Percentiles rank a stretch among this genome's conserved stretches.
These are phyloP conservation scores for Fukomys damarensis DNA, from an alignment of 2,113 vertebrate genomes.

Conservation along the genomic window DNA sequence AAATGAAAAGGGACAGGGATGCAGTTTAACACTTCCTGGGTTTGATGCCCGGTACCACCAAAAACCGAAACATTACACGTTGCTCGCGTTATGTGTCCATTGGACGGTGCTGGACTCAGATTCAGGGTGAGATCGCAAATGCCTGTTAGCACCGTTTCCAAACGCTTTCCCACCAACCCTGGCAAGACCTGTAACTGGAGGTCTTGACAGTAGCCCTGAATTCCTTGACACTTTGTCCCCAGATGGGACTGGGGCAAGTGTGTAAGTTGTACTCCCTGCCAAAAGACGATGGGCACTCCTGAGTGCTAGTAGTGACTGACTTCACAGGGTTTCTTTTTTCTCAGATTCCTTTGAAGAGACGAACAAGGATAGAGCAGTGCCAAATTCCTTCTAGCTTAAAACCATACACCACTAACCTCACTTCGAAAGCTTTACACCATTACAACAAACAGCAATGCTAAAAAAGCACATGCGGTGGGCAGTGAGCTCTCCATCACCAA, in stretches of 20 bases:
- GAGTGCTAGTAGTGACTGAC: neutral
- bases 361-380: neutral
- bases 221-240: neutral
- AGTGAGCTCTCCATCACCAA: neutral
- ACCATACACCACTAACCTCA: neutral
- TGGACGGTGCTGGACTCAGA: neutral
- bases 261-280: neutral
- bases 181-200: neutral
- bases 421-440: neutral
- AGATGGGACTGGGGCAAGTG: neutral
- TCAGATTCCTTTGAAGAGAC: neutral
- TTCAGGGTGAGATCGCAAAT: neutral
- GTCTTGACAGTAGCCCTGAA: neutral
- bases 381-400: conserved; percentile 16
- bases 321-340: neutral
- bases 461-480: conserved; percentile 3
- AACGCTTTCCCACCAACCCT: neutral
- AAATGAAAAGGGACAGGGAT: neutral
- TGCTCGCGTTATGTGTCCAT: neutral
- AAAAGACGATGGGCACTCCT: neutral
- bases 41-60: neutral
- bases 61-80: neutral
- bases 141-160: neutral
- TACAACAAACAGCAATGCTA: neutral
- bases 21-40: neutral